A percentile compares a stretch with the other conserved stretches of the same genome.
phyloP scores from a whole-genome alignment of 2,888 invertebrate species.

The Plemyria rubiginata region DNA sequence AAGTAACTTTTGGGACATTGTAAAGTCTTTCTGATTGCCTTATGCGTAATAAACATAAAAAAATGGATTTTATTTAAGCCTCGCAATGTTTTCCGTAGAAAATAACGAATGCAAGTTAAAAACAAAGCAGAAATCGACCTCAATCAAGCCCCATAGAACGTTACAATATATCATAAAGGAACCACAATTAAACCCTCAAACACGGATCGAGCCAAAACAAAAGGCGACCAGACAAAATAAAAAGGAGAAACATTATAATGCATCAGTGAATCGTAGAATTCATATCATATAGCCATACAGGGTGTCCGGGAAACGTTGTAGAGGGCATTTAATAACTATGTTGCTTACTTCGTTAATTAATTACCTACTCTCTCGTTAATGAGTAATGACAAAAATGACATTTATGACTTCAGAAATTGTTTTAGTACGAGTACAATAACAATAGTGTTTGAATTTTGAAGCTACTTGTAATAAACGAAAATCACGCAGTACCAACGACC shows the following conservation, averaged over 20 bases:
- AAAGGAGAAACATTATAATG: slow-evolving; percentile 70
- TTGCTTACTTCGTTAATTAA: neutral
- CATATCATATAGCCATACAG: slow-evolving; percentile 40
- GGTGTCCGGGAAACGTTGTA: slow-evolving; percentile 1
- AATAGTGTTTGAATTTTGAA: too few species aligned
- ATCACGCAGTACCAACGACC: neutral
- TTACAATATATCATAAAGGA: slow-evolving; percentile 42
- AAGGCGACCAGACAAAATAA: slow-evolving; percentile 72
- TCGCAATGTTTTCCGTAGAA: neutral
- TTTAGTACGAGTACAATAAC: too few species aligned
- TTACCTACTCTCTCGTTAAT: neutral
- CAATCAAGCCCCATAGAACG: slow-evolving; percentile 25
- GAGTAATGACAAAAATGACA: too few species aligned
- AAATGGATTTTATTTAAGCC: neutral
- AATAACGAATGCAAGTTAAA: slow-evolving; percentile 2
- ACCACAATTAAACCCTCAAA: slow-evolving; percentile 61
- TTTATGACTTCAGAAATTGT: too few species aligned
- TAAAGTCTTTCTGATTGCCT: too few species aligned
- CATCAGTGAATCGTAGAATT: slow-evolving; percentile 76
- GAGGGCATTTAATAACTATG: neutral
- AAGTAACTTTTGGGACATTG: too few species aligned
- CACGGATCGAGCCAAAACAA: slow-evolving; percentile 67
- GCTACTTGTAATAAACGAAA: neutral
- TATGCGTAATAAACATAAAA: too few species aligned
- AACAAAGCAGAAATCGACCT: slow-evolving; percentile 22